Percentiles rank a stretch among this genome's conserved stretches.
phyloP scores from a whole-genome alignment of 2,113 vertebrate species.

The Salvator merianae region DNA sequence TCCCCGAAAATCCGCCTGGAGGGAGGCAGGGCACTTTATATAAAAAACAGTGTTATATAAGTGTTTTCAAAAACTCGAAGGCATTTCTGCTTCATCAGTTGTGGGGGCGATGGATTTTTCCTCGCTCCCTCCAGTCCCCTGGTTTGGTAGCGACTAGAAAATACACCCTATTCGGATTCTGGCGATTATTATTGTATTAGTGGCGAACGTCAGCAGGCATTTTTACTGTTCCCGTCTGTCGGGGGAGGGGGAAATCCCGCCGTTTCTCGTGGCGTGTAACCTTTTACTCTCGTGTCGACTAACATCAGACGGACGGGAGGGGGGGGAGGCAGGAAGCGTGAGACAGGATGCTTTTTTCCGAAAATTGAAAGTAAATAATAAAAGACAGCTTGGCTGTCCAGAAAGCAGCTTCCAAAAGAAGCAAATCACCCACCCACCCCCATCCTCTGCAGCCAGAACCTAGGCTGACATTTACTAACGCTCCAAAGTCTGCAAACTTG shows the following conservation, averaged over 20 bases:
- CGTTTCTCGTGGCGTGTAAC: no score
- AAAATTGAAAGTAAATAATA: neutral
- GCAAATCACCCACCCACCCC: no score
- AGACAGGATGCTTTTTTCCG: neutral
- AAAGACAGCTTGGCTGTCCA: neutral
- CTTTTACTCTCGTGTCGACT: no score
- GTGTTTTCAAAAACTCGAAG: neutral
- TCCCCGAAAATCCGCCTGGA: neutral
- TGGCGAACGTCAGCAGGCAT: neutral
- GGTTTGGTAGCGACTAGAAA: neutral
- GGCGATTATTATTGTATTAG: neutral
- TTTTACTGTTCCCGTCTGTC: neutral
- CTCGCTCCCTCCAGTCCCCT: neutral
- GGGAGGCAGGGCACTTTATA: neutral
- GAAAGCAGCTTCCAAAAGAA: neutral
- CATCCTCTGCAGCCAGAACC: neutral
- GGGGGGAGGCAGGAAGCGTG: no score
- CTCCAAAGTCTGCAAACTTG: neutral
- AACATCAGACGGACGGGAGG: no score
- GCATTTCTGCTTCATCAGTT: neutral
- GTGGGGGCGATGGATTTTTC: neutral
- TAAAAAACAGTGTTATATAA: neutral
- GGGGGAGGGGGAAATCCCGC: no score
- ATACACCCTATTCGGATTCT: neutral
- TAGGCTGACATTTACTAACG: neutral